These are phyloP conservation scores for Falco berigora DNA, from an alignment of 2,797 vertebrate species.

Conservation along the genomic window DNA sequence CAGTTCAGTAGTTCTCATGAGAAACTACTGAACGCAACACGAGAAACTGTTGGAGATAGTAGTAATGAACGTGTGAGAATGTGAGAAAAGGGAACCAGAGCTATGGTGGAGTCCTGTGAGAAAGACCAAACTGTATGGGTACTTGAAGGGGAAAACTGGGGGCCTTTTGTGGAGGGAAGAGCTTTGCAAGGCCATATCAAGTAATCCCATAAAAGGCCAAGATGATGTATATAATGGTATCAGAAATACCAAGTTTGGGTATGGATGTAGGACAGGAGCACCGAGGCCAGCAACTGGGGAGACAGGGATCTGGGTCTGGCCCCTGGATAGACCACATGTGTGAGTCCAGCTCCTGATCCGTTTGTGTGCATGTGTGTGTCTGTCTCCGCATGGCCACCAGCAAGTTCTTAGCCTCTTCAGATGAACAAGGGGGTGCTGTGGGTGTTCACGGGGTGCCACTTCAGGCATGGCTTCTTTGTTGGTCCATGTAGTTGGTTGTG, in stretches of 20 bases:
- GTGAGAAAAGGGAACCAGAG: background rate
- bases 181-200: background rate
- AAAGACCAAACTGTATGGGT: background rate
- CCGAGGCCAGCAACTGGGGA: background rate
- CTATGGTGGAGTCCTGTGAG: background rate
- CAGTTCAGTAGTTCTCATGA: background rate
- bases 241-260: background rate
- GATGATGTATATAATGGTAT: background rate
- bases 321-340: background rate
- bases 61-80: background rate
- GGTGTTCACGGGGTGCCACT: background rate
- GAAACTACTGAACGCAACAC: background rate
- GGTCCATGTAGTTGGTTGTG: background rate
- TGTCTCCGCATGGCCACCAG: background rate
- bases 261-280: background rate
- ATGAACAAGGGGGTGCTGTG: background rate
- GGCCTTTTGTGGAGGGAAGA: background rate
- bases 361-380: rapidly evolving
- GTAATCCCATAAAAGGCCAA: background rate
- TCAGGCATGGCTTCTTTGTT: rapidly evolving
- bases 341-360: background rate
- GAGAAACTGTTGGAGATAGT: background rate
- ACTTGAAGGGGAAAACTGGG: background rate
- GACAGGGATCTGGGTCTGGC: background rate
- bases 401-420: background rate